Conservation (phyloP, 2,888 invertebrate genomes). For the Seira ritae region DNA sequence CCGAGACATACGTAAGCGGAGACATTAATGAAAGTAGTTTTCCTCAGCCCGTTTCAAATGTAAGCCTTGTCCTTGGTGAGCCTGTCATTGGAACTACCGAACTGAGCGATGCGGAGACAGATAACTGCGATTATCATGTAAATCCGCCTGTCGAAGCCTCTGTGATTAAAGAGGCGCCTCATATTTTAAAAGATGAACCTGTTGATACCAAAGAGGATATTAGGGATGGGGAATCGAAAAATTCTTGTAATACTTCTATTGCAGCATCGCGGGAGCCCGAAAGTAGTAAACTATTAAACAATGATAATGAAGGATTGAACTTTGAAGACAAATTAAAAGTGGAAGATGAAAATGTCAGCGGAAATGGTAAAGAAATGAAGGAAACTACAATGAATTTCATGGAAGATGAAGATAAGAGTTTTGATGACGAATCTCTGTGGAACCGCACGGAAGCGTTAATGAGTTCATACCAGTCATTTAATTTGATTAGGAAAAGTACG, state of each 20-base stretch:
- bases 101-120: constrained; percentile 49
- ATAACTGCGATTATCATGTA: constrained; percentile 52
- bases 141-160: constrained; percentile 51
- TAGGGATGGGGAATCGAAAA: too few species aligned
- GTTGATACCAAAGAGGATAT: too few species aligned
- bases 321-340: too few species aligned
- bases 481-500: constrained; percentile 52
- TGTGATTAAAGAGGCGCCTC: background rate
- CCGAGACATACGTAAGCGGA: background rate
- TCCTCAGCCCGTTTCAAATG: background rate
- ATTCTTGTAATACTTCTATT: too few species aligned
- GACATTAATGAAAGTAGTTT: too few species aligned
- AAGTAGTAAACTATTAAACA: background rate
- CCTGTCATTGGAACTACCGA: constrained; percentile 28
- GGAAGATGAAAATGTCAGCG: too few species aligned
- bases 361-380: too few species aligned
- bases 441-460: constrained; percentile 59
- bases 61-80: constrained; percentile 25
- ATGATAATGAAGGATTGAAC: background rate
- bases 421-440: constrained; percentile 60
- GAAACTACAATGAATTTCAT: background rate
- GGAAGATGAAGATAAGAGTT: constrained; percentile 23
- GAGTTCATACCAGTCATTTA: constrained; percentile 64
- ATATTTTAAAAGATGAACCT: background rate
- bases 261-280: background rate